phyloP scores from a whole-genome alignment of 2,888 invertebrate species.

The Drosophila picticornis region DNA sequence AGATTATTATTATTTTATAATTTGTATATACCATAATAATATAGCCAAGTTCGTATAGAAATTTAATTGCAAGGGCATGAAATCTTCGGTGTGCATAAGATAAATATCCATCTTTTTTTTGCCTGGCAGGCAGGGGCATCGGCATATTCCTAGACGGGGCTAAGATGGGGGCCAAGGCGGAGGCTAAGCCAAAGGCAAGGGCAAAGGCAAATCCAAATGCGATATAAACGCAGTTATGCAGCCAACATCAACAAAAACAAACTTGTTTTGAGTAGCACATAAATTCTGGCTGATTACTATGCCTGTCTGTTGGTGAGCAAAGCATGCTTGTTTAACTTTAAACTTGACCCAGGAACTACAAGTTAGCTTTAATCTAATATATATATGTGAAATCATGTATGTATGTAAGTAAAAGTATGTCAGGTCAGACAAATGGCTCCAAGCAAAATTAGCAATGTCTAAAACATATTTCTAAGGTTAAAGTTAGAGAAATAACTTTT shows the following conservation, averaged over 20 bases:
- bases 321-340: constrained; percentile 67
- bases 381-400: constrained; percentile 5
- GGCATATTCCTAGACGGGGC: neutral
- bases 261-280: constrained; percentile 38
- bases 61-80: neutral
- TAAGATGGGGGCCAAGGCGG: neutral
- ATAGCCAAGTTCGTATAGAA: neutral
- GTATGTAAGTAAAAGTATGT: neutral
- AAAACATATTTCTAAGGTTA: neutral
- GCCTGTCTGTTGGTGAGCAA: constrained; percentile 26
- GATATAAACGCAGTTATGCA: constrained; percentile 20
- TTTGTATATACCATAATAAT: neutral
- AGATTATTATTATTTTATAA: neutral
- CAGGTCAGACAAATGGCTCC: neutral
- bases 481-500: neutral
- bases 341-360: constrained; percentile 64
- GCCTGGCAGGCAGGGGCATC: neutral
- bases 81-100: neutral
- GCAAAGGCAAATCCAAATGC: constrained; percentile 3
- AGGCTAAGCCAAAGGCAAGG: constrained; percentile 1
- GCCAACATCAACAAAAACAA: constrained; percentile 46
- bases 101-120: too few species aligned
- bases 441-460: neutral
- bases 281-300: constrained; percentile 34
- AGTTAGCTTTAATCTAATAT: constrained; percentile 15